Conservation (phyloP, 2,113 vertebrate species). For the Corydoras sp. region DNA sequence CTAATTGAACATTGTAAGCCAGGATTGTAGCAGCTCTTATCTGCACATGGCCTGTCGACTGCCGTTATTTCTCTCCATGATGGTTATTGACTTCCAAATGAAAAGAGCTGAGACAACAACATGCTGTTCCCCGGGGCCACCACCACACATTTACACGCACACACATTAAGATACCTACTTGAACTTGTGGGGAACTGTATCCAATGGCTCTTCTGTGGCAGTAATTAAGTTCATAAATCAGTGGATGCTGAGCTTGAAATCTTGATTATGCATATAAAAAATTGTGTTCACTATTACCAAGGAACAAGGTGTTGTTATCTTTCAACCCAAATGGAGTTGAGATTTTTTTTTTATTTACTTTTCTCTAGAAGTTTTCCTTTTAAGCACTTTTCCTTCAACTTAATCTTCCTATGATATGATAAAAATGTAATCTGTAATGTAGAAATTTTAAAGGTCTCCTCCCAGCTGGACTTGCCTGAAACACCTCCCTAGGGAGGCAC, state of each 20-base stretch:
- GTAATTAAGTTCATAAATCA: not conserved
- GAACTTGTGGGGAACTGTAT: not conserved
- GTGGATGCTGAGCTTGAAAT: constrained; percentile 21
- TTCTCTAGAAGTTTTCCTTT: too few species aligned
- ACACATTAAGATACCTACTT: not conserved
- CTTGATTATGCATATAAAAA: constrained; percentile 22
- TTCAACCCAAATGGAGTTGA: not conserved
- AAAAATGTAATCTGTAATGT: too few species aligned
- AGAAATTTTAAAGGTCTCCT: too few species aligned
- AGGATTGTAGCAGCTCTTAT: not conserved
- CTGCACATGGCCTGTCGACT: constrained; percentile 24
- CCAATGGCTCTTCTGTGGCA: constrained; percentile 3
- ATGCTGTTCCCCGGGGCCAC: constrained; percentile 14
- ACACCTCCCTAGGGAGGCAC: too few species aligned
- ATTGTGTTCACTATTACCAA: not conserved
- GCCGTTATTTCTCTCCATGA: constrained; percentile 23
- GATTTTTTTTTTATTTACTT: too few species aligned
- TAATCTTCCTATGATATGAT: too few species aligned
- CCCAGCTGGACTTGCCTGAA: too few species aligned
- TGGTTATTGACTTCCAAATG: constrained; percentile 20
- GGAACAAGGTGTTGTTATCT: not conserved
- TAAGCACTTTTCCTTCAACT: too few species aligned
- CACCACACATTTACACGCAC: constrained; percentile 11
- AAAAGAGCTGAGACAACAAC: constrained; percentile 24
- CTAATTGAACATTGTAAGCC: constrained; percentile 1